phyloP scores from a whole-genome alignment of 2,797 vertebrate species.

The Lateolabrax maculatus region DNA sequence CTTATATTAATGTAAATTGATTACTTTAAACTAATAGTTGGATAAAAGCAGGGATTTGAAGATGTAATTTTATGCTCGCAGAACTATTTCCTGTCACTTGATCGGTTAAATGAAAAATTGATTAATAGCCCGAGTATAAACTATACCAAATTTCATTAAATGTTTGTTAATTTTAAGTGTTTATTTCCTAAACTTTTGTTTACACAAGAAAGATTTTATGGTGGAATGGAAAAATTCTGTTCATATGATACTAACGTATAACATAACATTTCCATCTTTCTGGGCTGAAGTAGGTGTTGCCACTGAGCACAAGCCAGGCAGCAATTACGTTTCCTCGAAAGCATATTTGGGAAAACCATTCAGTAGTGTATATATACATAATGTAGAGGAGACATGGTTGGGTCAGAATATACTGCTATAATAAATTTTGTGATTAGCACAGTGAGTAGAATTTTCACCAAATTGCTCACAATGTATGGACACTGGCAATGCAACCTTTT shows the following conservation, averaged over 20 bases:
- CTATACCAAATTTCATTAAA: neutral
- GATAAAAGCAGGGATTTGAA: neutral
- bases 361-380: neutral
- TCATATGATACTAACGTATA: neutral
- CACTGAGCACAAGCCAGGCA: neutral
- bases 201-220: neutral
- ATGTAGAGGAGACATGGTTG: neutral
- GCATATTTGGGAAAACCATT: neutral
- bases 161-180: neutral
- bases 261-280: too few species aligned
- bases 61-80: neutral
- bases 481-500: neutral
- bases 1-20: neutral
- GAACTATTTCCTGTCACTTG: neutral
- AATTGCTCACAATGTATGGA: neutral
- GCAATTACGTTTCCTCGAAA: neutral
- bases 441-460: neutral
- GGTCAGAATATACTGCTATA: neutral
- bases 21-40: neutral
- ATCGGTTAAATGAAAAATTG: neutral
- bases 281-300: neutral
- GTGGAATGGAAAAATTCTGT: neutral
- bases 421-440: neutral
- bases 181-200: neutral
- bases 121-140: neutral